Evolutionary conservation across 2,113 vertebrate species (phyloP).

Genomic region (Pelobates fuscus): DNA sequence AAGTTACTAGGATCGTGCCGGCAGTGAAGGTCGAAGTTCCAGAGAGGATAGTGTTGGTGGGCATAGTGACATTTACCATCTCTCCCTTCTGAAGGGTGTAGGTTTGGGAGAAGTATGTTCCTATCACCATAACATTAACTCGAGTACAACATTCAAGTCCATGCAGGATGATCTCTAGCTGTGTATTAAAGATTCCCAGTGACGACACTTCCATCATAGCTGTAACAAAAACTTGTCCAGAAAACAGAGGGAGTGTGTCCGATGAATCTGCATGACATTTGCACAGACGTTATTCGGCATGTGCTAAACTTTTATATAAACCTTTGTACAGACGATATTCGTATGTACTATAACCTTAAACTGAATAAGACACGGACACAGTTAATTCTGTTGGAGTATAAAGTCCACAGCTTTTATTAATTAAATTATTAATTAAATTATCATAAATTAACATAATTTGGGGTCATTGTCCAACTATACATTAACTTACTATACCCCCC

Average conservation of each 20-base stretch:
- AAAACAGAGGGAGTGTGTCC: neutral
- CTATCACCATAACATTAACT: neutral
- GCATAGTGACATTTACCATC: neutral
- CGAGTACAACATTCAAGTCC: constrained; percentile 12
- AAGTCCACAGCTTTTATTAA: no score
- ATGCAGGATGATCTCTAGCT: neutral
- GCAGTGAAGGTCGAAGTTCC: neutral
- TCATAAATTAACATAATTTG: no score
- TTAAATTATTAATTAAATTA: no score
- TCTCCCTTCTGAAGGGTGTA: constrained; percentile 13
- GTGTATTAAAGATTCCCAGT: neutral
- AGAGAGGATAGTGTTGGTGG: constrained; percentile 3
- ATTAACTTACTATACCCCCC: no score
- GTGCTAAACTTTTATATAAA: no score
- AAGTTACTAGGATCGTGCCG: neutral
- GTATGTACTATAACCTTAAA: no score
- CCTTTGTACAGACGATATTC: no score
- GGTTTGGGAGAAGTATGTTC: neutral
- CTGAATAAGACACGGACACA: no score
- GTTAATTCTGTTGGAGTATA: no score
- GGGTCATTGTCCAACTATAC: no score
- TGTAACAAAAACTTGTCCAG: constrained; percentile 2
- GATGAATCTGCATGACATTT: neutral
- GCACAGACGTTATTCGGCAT: no score
- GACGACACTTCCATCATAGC: neutral